Base-by-base conservation (phyloP, 1,140 invertebrate genomes). In the Odontomachus brunneus region DNA sequence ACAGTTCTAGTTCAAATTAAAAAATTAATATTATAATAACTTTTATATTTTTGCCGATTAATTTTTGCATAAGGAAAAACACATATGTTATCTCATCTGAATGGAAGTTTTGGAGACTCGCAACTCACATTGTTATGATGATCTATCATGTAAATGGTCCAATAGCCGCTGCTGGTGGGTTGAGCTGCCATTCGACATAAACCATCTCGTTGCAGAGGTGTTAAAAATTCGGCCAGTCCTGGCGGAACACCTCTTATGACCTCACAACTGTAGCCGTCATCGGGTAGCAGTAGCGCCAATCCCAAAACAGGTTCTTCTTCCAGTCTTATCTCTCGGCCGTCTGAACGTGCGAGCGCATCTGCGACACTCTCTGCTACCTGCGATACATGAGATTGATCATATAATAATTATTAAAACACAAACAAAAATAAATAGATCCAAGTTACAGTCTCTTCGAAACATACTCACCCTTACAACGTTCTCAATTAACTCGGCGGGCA, bases 191-290 rank as follows among this genome's bases (percentile, higher is more conserved):
- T 95, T 3, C 98, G 95, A 92, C 98, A 99, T 38, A 99, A 95
- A 9, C 97, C 97, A 62, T 97, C 96, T 63, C 97, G 96, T 91
- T 98, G 97, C 24, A 99, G 94, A 2, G 98, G 98, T 72, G 97
- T 96, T 26, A 99, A 94, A 92, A 99, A 99, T 92, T 99, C 98
- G 0, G 97, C 96, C 26, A 99, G 94, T 7, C 98, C 98, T n/a
- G 97, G 96, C 22, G 98, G 98, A 62, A 99, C 96, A 48, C 98
- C 98, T 67, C 97, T 95, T 62, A 99, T 98, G 55, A 99, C 97
- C 94, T 99, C 99, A 94, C 98, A 99, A 90, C 98, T 99, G 94
- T 99, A 99, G 15, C 99, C 99, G 94, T 99, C 99, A 91, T 99
- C 98, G 0, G 99, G 99, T 15, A 99, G 95, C 5, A 99, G 94